Base-by-base conservation (phyloP, 64 coral and sea anemone species). In the Catalaphyllia jardinei region DNA sequence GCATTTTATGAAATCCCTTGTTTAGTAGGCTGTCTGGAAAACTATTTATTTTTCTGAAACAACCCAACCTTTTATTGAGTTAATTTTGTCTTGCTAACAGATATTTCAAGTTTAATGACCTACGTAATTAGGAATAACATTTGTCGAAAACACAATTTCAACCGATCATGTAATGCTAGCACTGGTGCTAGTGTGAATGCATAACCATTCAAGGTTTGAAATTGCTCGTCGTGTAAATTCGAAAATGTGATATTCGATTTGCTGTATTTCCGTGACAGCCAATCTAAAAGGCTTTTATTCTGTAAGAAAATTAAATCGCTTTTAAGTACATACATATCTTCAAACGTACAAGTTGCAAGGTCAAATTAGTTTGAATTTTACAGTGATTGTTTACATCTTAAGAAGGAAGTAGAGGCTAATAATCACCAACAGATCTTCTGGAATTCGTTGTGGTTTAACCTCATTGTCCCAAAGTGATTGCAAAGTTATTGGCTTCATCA, bases 101-200 rank as follows among this genome's bases (percentile, higher is more conserved):
- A 71, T 85, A 71, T 85, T 85, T 85, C 62, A 49, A 85, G 81
- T 85, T 71, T 85, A 83, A 49, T 39, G 61, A 83, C 61, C 80
- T 67, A 67, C 80, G 80, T 65, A 65, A 83, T 83, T 67, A 63
- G 78, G 29, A 80, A 79, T 31, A 80, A 80, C 78, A 80, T 79
- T 59, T 51, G 77, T 80, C 11, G 61, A 83, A 83, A 67, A 83
- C 80, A 67, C 60, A 60, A 83, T 35, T 83, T 83, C 80, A 0
- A 83, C 5, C 80, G 60, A 83, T 83, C 62, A 38, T 85, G 81
- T 51, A 85, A 67, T 71, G 81, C 63, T 14, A 55, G 52, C 52
- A 14, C 52, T 71, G 81, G 63, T 85, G n/a, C 64, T 85, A 35
- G 0, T 8, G 33, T 85, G 62, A 49, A 85, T 64, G 20, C 62